A percentile compares a stretch with the other conserved stretches of the same genome.
Conservation (phyloP, 1,140 invertebrate species). For the Scaptomyza hsui region DNA sequence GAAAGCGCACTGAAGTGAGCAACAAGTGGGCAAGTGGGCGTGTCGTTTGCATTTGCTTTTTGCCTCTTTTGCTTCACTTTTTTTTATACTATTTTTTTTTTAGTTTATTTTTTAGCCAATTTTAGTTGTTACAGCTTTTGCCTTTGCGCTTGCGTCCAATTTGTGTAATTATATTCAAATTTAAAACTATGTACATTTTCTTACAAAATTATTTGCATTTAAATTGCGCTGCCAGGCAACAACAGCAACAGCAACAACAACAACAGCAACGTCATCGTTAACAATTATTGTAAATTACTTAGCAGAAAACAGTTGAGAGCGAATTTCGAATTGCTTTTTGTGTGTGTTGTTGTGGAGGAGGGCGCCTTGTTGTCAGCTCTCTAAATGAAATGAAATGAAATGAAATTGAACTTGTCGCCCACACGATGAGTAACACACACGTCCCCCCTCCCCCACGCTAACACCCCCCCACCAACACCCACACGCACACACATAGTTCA, state of each 20-base stretch:
- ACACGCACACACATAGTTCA: slow-evolving; percentile 3
- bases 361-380: slow-evolving; percentile 25
- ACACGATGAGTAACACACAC: slow-evolving; percentile 46
- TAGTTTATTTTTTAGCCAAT: slow-evolving; percentile 54
- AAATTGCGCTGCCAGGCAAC: slow-evolving; percentile 53
- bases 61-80: slow-evolving; percentile 33
- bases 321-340: neutral
- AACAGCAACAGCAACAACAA: slow-evolving; percentile 21
- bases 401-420: slow-evolving; percentile 74
- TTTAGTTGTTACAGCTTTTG: slow-evolving; percentile 33
- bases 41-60: too few relatives aligned
- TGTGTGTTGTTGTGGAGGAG: slow-evolving; percentile 2
- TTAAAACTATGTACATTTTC: slow-evolving; percentile 74
- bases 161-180: slow-evolving; percentile 81
- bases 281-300: slow-evolving; percentile 80
- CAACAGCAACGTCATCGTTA: slow-evolving; percentile 50
- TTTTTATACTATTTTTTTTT: too few relatives aligned
- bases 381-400: slow-evolving; percentile 59
- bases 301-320: slow-evolving; percentile 18
- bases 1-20: slow-evolving; percentile 64
- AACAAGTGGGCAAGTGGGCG: slow-evolving; percentile 59
- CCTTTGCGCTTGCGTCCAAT: slow-evolving; percentile 54
- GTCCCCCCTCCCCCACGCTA: neutral
- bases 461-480: neutral
- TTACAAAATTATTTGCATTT: slow-evolving; percentile 79